These are phyloP conservation scores for Ivindomyrus marchei DNA, from an alignment of 2,113 vertebrate genomes.

Conservation along the genomic window DNA sequence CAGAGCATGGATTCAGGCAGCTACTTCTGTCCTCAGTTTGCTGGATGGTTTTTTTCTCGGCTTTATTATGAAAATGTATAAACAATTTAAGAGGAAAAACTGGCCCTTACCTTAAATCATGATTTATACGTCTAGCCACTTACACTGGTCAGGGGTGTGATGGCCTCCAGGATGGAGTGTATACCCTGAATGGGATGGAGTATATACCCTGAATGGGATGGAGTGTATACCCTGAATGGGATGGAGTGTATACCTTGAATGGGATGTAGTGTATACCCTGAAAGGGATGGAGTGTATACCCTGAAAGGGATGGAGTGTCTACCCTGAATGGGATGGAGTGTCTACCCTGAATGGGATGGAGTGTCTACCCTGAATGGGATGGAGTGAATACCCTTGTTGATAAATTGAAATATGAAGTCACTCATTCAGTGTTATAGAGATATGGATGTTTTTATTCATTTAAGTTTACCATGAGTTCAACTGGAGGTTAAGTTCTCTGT, in stretches of 20 bases:
- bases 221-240: too few relatives aligned
- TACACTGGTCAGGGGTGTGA: neutral
- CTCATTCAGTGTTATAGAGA: neutral
- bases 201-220: too few relatives aligned
- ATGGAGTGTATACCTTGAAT: too few relatives aligned
- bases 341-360: too few relatives aligned
- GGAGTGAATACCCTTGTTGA: neutral
- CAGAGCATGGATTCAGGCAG: neutral
- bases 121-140: neutral
- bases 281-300: too few relatives aligned
- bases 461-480: neutral
- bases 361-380: too few relatives aligned
- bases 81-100: neutral
- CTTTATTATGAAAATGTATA: neutral
- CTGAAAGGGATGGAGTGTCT: too few relatives aligned
- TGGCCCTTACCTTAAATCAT: neutral
- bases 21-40: neutral
- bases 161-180: neutral
- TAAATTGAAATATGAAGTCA: neutral
- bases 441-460: neutral
- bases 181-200: neutral
- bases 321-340: too few relatives aligned
- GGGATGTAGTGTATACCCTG: too few relatives aligned
- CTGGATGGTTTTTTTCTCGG: neutral
- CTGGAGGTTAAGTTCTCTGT: neutral